Evolutionary conservation across 1,140 invertebrate genomes (phyloP), one percentile per base, ranked within the genome.

Genomic region (Pemphigus obesinymphae): DNA sequence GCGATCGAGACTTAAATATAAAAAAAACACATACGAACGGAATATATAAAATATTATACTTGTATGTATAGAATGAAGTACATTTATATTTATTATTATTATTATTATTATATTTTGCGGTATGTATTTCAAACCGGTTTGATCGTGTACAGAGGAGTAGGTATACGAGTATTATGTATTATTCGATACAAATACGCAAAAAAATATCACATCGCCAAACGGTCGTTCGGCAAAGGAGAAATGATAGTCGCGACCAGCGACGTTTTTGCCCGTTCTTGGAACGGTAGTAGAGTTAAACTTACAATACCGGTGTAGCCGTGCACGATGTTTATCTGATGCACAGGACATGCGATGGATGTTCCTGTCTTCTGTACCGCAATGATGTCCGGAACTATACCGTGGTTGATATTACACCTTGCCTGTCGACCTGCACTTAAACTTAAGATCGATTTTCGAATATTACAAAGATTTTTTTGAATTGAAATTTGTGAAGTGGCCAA

Each of bases 121-220:
- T 50, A 73, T 73, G 43, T 26, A 72, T 73, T 73, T 73, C 68
- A 73, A 73, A 73, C 70, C 70, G 70, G 70, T 73, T 50, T 50
- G 26, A 50, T 73, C 26, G 26, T 17, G 17, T 31, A 48, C 8
- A 73, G 29, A 45, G 10, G 37, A 40, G 37, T 20, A 23, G 26
- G n/a, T 26, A 26, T 26, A 20, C 37, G 43, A 45, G 43, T n/a
- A n/a, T n/a, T n/a, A n/a, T n/a, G n/a, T n/a, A 45, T 45, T 73
- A 73, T 73, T 50, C 43, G 45, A 73, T 48, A 70, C n/a, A 40
- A 70, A 70, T 43, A 70, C 43, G 43, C 45, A 48, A 73, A 73
- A 72, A 72, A 73, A 73, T 48, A 48, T 50, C 70, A 73, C 26
- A 48, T 73, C 29, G 43, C 45, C 15, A 73, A 73, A 73, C 31